Conservation (phyloP, 2,888 invertebrate species). For the Morpho achilles region DNA sequence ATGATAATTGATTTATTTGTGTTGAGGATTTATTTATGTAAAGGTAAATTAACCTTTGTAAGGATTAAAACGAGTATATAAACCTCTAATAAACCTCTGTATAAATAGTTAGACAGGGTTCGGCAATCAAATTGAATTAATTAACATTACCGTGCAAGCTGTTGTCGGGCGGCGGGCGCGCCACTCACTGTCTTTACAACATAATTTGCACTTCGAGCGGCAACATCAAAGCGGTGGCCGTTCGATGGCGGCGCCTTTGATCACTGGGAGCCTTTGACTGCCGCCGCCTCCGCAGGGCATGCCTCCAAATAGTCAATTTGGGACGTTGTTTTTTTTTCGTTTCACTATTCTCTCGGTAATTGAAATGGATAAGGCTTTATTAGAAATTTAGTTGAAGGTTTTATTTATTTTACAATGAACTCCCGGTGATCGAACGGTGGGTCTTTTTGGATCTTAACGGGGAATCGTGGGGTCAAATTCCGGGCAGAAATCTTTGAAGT, state of each 20-base stretch:
- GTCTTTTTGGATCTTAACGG: no score
- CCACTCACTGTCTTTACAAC: conserved; percentile 77
- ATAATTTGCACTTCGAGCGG: conserved; percentile 80
- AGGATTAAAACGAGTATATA: no score
- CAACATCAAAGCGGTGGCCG: conserved; percentile 72
- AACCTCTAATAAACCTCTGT: no score
- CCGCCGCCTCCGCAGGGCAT: conserved; percentile 69
- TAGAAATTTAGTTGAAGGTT: no score
- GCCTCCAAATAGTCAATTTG: conserved; percentile 74
- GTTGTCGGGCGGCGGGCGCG: conserved; percentile 47
- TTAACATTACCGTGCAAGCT: conserved; percentile 60
- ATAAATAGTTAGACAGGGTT: background rate
- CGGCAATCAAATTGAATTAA: conserved; percentile 59
- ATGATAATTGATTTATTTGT: no score
- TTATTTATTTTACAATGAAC: no score
- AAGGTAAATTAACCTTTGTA: no score
- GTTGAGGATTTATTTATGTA: no score
- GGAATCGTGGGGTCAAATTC: no score
- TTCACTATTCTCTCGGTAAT: no score
- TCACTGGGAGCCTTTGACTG: conserved; percentile 71
- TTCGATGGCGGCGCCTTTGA: conserved; percentile 75
- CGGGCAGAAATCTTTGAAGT: no score
- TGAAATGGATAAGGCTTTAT: conserved; percentile 8
- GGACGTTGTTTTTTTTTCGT: conserved; percentile 58
- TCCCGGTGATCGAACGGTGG: no score